Evolutionary conservation across 2,113 vertebrate species (phyloP).

Genomic region (Anolis sagrei): DNA sequence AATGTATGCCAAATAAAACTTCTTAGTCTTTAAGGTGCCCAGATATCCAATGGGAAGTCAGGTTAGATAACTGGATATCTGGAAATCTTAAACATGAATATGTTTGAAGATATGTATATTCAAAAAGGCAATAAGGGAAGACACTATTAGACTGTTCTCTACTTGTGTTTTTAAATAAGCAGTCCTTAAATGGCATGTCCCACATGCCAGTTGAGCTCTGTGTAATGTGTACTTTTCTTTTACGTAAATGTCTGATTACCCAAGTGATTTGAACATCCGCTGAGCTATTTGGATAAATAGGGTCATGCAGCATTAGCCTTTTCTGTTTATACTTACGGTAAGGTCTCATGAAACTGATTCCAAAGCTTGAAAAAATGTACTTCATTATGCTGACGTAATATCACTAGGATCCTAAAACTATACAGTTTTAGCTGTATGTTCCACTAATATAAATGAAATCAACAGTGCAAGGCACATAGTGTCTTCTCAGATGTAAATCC

Average conservation of each 20-base stretch:
- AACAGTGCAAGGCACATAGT: not conserved
- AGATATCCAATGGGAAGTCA: no score
- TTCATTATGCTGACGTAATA: not conserved
- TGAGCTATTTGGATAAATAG: not conserved
- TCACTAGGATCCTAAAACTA: not conserved
- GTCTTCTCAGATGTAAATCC: not conserved
- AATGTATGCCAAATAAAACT: no score
- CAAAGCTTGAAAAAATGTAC: not conserved
- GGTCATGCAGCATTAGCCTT: not conserved
- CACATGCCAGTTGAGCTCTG: not conserved
- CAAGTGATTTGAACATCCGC: conserved; percentile 1
- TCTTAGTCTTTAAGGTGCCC: no score
- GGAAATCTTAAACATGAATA: no score
- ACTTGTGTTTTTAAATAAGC: not conserved
- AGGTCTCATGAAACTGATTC: not conserved
- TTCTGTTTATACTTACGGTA: not conserved
- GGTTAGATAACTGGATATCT: no score
- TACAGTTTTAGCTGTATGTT: not conserved
- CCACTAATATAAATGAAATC: not conserved
- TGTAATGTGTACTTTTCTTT: not conserved
- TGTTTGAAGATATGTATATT: no score
- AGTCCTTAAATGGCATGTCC: not conserved
- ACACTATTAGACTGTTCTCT: not conserved
- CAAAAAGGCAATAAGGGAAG: not conserved
- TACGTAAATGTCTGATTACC: no score